These are phyloP conservation scores for Acrobeloides nanus DNA, from an alignment of 2,888 invertebrate genomes.

Conservation along the genomic window DNA sequence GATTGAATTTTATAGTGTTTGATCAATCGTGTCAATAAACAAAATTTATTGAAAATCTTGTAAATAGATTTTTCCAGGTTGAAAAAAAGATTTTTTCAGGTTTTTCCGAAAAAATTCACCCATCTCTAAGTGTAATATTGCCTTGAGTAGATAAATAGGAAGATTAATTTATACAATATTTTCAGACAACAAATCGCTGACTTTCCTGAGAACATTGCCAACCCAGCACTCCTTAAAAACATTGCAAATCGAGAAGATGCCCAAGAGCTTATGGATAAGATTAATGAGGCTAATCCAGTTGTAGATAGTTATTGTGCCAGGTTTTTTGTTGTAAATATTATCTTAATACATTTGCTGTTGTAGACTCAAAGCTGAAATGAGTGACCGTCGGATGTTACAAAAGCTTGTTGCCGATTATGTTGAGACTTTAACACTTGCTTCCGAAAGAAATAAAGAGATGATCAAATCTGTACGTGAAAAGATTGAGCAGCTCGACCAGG, in stretches of 20 bases:
- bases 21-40: no score
- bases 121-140: no score
- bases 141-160: no score
- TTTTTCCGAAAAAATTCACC: no score
- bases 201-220: conserved; percentile 32
- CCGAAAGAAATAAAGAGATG: conserved; percentile 15
- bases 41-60: no score
- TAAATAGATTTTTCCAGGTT: no score
- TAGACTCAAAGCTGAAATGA: conserved; percentile 3
- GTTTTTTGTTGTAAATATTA: conserved; percentile 13
- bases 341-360: not conserved
- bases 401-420: not conserved
- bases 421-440: conserved; percentile 10
- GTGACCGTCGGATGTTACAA: not conserved
- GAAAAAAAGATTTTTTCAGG: no score
- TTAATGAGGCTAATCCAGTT: conserved; percentile 15
- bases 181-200: conserved; percentile 26
- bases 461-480: conserved; percentile 10
- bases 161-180: no score
- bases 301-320: conserved; percentile 12
- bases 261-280: conserved; percentile 14
- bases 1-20: no score
- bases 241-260: conserved; percentile 15
- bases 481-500: conserved; percentile 11
- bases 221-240: conserved; percentile 20